Base-by-base conservation (phyloP, 2,797 vertebrate genomes). In the Brachyalestes nurse region DNA sequence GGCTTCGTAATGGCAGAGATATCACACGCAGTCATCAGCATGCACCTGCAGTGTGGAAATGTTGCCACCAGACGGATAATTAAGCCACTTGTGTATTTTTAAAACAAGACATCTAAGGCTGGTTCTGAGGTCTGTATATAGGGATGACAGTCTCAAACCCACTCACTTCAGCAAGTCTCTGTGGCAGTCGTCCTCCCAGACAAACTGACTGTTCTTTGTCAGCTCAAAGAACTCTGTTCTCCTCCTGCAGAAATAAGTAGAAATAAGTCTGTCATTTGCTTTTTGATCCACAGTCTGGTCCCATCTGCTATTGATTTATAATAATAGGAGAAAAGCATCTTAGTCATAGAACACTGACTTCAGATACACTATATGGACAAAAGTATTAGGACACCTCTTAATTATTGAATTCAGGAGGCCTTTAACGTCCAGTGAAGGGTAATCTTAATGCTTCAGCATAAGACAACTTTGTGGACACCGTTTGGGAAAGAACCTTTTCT, bases 1-100 rank as follows among this genome's bases (percentile, higher is more conserved):
- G 98, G 98, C 82, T 99, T 99, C n/a, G 97, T 98, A 89, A 99
- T 99, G 21, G 98, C 98, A 28, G 97, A 99, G 72, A 99, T 95
- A 84, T 99, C 98, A 80, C 97, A 99, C 0, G 97, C 97, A 45
- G 98, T 99, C 98, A 99, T 99, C 93, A 99, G 88, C 98, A 99
- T 99, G 1, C 97, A 98, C 91, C 98, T 99, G 89, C 60, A 72
- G 40, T 49, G 40, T 19, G 76, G 6, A 45, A 25, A 75, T 38
- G 67, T 62, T 12, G 10, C 8, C 70, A 51, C 6, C 21, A 42
- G 7, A 13, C 4, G 53, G 21, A 40, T 4, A 72, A 40, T 57
- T 13, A 16, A 74, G 8, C 4, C 57, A 64, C 19, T 13, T 40
- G 19, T 23, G 17, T 16, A 8, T 42, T 74, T 60, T 74, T 34